A percentile compares a stretch with the other conserved stretches of the same genome.
phyloP scores from a whole-genome alignment of 2,888 invertebrate species.

The Zeuzera pyrina region DNA sequence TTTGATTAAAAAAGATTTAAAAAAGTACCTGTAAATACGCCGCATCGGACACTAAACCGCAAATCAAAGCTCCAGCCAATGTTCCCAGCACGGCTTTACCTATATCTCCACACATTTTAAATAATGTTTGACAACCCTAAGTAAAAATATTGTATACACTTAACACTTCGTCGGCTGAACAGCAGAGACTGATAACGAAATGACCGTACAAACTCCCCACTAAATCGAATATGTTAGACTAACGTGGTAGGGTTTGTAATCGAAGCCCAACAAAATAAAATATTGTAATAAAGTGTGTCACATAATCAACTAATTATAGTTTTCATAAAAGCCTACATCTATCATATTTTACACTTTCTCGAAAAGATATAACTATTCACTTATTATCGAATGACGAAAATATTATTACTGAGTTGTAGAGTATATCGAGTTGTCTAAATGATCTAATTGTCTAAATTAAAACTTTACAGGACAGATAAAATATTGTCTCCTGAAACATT shows the following conservation, averaged over 20 bases:
- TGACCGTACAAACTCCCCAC: slow-evolving; percentile 22
- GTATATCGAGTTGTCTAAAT: too few relatives aligned
- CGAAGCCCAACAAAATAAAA: too few relatives aligned
- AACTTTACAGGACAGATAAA: too few relatives aligned
- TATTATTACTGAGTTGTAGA: too few relatives aligned
- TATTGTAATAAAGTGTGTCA: too few relatives aligned
- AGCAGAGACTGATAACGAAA: slow-evolving; percentile 5
- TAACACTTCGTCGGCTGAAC: neutral
- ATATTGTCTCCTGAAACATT: too few relatives aligned
- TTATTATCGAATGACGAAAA: too few relatives aligned
- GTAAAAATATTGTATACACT: slow-evolving; percentile 4
- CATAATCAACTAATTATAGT: too few relatives aligned
- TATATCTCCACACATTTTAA: slow-evolving; percentile 64
- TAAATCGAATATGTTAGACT: slow-evolving; percentile 11
- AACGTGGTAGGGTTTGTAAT: slow-evolving; percentile 17
- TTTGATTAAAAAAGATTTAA: neutral
- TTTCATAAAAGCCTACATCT: too few relatives aligned
- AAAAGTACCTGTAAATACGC: slow-evolving; percentile 50
- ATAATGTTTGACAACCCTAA: slow-evolving; percentile 7
- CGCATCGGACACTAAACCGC: slow-evolving; percentile 58
- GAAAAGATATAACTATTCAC: too few relatives aligned
- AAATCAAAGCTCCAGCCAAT: slow-evolving; percentile 57
- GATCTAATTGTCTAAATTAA: too few relatives aligned
- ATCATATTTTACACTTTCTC: too few relatives aligned
- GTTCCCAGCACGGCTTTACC: slow-evolving; percentile 63